Evolutionary conservation across 2,888 invertebrate species (phyloP).

Genomic region (Theretra japonica): DNA sequence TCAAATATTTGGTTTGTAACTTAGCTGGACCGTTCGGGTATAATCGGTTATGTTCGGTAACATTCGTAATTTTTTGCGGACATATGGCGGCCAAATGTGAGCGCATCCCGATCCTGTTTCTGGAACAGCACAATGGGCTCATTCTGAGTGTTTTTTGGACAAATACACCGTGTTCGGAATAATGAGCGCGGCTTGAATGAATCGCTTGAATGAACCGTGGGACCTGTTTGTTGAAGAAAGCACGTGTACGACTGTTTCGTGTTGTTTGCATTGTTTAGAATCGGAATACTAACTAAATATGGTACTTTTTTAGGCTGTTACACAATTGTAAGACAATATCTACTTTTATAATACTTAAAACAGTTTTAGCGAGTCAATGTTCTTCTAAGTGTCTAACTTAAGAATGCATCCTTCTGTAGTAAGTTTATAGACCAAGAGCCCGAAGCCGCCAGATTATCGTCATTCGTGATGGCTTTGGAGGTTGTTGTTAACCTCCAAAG

Average conservation of each 20-base stretch:
- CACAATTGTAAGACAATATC: not conserved
- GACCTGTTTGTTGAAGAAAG: conserved; percentile 11
- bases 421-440: no score
- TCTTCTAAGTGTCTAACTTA: no score
- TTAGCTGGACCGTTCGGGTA: not conserved
- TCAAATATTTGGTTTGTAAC: conserved; percentile 3
- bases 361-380: no score
- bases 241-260: conserved; percentile 10
- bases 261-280: not conserved
- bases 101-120: conserved; percentile 28
- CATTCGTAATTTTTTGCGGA: conserved; percentile 22
- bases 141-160: conserved; percentile 21
- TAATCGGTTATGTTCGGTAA: conserved; percentile 6
- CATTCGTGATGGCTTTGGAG: no score
- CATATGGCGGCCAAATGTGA: conserved; percentile 27
- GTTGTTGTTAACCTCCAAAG: no score
- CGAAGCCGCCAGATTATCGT: no score
- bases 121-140: conserved; percentile 20
- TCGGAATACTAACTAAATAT: not conserved
- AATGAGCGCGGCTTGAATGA: conserved; percentile 23
- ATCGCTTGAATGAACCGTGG: conserved; percentile 21
- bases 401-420: no score
- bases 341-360: no score
- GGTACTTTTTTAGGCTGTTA: not conserved
- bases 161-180: conserved; percentile 19